These are phyloP conservation scores for Indri indri DNA, from an alignment of 2,113 vertebrate species.

Conservation along the genomic window DNA sequence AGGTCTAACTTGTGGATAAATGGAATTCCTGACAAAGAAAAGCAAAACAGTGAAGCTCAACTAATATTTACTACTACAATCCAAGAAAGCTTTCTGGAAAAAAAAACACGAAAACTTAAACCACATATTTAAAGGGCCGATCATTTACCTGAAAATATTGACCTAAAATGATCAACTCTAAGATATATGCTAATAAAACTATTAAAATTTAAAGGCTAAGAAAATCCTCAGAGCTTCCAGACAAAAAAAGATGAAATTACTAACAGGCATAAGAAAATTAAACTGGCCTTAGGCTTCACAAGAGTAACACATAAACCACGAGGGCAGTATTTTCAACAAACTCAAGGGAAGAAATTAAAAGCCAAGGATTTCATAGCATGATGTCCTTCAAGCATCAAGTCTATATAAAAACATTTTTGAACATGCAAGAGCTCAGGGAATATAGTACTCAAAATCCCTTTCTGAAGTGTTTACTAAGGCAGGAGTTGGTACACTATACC, in stretches of 20 bases:
- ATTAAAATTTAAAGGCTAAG: not conserved
- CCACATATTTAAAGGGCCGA: not conserved
- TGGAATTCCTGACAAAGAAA: not conserved
- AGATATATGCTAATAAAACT: not conserved
- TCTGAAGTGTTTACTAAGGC: not conserved
- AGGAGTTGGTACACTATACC: not conserved
- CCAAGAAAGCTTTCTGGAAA: not conserved
- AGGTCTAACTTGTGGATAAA: not conserved
- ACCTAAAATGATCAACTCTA: not conserved
- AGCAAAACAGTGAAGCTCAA: not conserved
- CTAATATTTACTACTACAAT: not conserved
- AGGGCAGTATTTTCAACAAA: not conserved
- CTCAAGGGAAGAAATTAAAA: not conserved
- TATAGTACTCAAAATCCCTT: not conserved
- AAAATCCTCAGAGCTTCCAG: not conserved
- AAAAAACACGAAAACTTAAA: not conserved
- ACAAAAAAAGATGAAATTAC: not conserved
- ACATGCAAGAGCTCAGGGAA: not conserved
- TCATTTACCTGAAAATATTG: not conserved
- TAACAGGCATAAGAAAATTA: not conserved
- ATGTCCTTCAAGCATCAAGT: not conserved
- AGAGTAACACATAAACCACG: not conserved
- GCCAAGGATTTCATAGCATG: not conserved
- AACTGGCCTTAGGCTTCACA: not conserved
- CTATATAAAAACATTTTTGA: not conserved